Conservation (phyloP, 1,140 invertebrate genomes). For the Dendrolimus punctatus region DNA sequence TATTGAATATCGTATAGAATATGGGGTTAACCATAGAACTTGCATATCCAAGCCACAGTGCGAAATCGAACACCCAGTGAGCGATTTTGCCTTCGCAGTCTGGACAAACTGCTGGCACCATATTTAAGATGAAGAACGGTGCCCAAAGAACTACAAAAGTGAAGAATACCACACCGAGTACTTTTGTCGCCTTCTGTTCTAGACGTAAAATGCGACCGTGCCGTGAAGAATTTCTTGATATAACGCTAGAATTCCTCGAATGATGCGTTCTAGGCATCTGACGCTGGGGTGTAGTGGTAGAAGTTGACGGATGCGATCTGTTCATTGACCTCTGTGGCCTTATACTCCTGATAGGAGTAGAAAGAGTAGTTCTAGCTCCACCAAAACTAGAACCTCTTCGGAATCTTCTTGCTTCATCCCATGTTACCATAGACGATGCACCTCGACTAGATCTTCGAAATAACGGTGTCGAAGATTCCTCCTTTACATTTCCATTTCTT, state of each 20-base stretch:
- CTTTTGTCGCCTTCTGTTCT: constrained; percentile 96
- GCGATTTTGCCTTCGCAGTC: constrained; percentile 83
- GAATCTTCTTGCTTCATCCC: constrained; percentile 73
- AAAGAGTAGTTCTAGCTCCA: constrained; percentile 68
- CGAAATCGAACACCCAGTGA: constrained; percentile 86
- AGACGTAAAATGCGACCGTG: constrained; percentile 86
- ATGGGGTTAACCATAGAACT: constrained; percentile 96
- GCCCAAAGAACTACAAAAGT: constrained; percentile 95
- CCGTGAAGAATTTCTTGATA: constrained; percentile 83
- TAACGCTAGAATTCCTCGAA: constrained; percentile 83
- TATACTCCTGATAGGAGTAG: constrained; percentile 55
- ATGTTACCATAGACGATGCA: constrained; percentile 73
- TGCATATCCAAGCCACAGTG: constrained; percentile 93
- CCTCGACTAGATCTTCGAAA: constrained; percentile 56
- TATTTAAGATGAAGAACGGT: constrained; percentile 93
- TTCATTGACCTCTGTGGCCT: constrained; percentile 47
- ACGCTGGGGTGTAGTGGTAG: constrained; percentile 65
- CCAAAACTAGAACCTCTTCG: constrained; percentile 75
- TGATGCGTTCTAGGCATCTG: constrained; percentile 77
- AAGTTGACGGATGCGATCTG: constrained; percentile 54
- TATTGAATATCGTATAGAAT: constrained; percentile 96
- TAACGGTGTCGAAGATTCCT: constrained; percentile 57
- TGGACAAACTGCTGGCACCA: constrained; percentile 84
- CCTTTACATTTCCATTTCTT: constrained; percentile 46
- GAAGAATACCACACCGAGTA: constrained; percentile 93